Conservation (phyloP, 2,113 vertebrate species). For the Cettia cetti region DNA sequence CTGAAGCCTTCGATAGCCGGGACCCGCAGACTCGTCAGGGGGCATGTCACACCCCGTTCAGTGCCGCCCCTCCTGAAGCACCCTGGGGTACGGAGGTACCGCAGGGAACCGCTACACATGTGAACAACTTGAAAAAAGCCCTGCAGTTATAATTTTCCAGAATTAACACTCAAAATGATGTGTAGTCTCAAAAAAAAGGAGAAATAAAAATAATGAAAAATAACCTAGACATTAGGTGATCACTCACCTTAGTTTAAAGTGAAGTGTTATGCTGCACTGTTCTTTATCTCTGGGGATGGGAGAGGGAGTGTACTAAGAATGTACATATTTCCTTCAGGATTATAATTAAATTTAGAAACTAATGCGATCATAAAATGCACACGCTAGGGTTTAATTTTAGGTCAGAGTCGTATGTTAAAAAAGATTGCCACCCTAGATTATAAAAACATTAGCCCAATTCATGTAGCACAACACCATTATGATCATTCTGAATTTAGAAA, state of each 20-base stretch:
- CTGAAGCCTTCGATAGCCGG: too few species aligned
- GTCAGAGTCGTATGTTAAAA: not conserved
- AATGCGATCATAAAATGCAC: not conserved
- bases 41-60: too few species aligned
- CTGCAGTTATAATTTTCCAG: not conserved
- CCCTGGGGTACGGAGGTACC: too few species aligned
- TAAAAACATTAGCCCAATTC: not conserved
- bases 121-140: not conserved
- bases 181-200: not conserved
- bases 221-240: not conserved
- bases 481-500: constrained; percentile 10
- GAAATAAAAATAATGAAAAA: not conserved
- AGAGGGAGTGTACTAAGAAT: not conserved
- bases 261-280: not conserved
- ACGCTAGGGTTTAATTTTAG: not conserved
- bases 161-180: not conserved
- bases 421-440: not conserved
- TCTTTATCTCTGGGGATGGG: not conserved
- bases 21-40: too few species aligned
- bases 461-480: not conserved
- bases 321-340: not conserved
- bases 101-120: too few species aligned
- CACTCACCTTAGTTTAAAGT: not conserved
- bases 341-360: constrained; percentile 18
- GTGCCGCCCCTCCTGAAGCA: too few species aligned